Evolutionary conservation across 2,888 invertebrate genomes (phyloP).

Genomic region (Diadegma fenestrale): DNA sequence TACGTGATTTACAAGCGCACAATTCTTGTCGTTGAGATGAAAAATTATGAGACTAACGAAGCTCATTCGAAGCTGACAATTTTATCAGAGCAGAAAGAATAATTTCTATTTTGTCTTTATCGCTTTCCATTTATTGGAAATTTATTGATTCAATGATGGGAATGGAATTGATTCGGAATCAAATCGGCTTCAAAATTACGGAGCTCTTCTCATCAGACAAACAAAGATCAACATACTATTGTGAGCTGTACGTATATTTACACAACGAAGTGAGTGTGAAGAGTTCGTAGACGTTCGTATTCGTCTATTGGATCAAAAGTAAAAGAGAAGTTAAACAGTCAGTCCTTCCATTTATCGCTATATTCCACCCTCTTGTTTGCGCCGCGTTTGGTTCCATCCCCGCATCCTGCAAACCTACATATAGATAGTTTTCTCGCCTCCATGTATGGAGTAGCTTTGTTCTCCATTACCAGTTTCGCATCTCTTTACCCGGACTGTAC

Average conservation of each 20-base stretch:
- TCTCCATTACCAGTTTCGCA: conserved; percentile 56
- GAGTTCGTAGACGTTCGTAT: conserved; percentile 44
- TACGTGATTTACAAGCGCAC: background rate
- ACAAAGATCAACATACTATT: background rate
- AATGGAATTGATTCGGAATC: background rate
- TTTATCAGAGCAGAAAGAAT: background rate
- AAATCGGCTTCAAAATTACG: background rate
- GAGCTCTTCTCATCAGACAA: background rate
- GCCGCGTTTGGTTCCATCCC: conserved; percentile 30
- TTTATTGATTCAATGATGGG: background rate
- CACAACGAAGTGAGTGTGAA: conserved; percentile 46
- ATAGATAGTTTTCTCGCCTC: conserved; percentile 26
- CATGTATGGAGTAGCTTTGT: conserved; percentile 51
- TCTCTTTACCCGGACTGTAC: conserved; percentile 41
- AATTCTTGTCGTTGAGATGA: background rate
- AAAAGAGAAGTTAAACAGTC: conserved; percentile 63
- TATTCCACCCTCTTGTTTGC: conserved; percentile 46
- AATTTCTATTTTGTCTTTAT: background rate
- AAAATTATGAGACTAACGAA: background rate
- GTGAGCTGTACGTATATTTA: conserved; percentile 15
- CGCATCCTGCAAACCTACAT: conserved; percentile 22
- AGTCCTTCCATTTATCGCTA: conserved; percentile 37
- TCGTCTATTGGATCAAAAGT: conserved; percentile 49
- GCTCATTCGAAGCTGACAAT: background rate
- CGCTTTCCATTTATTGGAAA: background rate